Evolutionary conservation across 2,113 vertebrate genomes (phyloP).

Genomic region (Semnornis frantzii): DNA sequence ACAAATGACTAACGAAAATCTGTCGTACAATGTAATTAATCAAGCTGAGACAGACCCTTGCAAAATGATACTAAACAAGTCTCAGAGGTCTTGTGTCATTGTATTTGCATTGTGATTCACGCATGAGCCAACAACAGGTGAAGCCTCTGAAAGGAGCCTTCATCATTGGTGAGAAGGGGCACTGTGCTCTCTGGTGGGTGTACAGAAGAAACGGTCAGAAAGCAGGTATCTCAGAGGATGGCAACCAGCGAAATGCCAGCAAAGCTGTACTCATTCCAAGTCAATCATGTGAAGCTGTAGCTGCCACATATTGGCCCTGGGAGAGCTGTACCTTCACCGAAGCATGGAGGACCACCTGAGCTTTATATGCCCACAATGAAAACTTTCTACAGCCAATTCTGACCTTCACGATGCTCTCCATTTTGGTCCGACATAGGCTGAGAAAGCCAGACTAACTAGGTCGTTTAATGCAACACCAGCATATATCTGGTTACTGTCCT

Average conservation of each 20-base stretch:
- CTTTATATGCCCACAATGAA: not conserved
- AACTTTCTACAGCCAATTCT: rapidly evolving
- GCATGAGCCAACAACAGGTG: not conserved
- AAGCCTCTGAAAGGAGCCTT: not conserved
- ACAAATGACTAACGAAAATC: conserved; percentile 37
- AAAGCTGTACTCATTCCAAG: rapidly evolving
- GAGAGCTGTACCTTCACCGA: not conserved
- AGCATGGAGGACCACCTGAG: rapidly evolving
- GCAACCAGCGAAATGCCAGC: rapidly evolving
- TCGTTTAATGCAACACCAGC: not conserved
- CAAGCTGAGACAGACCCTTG: not conserved
- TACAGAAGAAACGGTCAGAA: not conserved
- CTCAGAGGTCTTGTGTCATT: not conserved
- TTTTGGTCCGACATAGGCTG: rapidly evolving
- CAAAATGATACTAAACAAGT: not conserved
- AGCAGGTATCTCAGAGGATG: rapidly evolving
- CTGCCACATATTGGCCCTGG: rapidly evolving
- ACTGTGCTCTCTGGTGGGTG: conserved; percentile 53
- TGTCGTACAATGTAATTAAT: not conserved
- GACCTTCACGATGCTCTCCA: rapidly evolving
- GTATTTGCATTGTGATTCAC: not conserved
- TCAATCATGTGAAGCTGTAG: rapidly evolving
- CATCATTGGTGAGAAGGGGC: not conserved
- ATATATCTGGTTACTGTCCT: no score
- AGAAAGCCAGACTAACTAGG: not conserved